A percentile compares a stretch with the other conserved stretches of the same genome.
Evolutionary conservation across 2,797 vertebrate species (phyloP).

Genomic region (Labroides dimidiatus): DNA sequence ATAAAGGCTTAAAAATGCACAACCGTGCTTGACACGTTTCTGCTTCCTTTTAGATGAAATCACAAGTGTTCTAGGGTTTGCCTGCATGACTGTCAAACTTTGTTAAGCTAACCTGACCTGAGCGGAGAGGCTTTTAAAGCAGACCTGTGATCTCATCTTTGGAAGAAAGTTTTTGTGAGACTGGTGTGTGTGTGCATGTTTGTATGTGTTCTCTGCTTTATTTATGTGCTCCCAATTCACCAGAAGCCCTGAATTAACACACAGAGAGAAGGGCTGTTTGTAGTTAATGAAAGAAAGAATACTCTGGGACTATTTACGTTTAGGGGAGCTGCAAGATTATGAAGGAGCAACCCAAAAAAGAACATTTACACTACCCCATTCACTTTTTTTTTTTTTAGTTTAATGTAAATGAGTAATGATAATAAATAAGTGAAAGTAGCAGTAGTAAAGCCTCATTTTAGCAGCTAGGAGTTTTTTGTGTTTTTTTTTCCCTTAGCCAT

Average conservation of each 20-base stretch:
- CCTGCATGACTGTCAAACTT: constrained; percentile 11
- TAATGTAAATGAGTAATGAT: no score
- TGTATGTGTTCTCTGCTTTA: neutral
- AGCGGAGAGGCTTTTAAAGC: constrained; percentile 9
- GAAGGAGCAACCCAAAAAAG: no score
- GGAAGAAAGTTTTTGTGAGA: neutral
- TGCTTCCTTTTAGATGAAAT: constrained; percentile 10
- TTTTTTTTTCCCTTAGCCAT: neutral
- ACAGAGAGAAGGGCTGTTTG: neutral
- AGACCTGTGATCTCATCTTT: constrained; percentile 19
- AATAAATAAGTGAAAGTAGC: neutral
- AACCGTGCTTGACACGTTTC: constrained; percentile 4
- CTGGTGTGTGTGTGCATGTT: neutral
- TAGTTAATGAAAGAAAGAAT: constrained; percentile 12
- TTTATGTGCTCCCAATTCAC: constrained; percentile 12
- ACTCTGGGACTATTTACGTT: neutral
- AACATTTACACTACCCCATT: neutral
- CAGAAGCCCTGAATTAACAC: constrained; percentile 2
- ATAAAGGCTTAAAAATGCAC: no score
- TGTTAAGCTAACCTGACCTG: constrained; percentile 14
- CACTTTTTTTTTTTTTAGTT: neutral
- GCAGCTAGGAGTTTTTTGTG: no score
- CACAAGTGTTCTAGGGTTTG: neutral
- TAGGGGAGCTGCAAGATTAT: neutral
- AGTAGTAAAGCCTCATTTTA: no score